These are phyloP conservation scores for Ochlodes sylvanus DNA, from an alignment of 2,888 invertebrate genomes.

Conservation along the genomic window DNA sequence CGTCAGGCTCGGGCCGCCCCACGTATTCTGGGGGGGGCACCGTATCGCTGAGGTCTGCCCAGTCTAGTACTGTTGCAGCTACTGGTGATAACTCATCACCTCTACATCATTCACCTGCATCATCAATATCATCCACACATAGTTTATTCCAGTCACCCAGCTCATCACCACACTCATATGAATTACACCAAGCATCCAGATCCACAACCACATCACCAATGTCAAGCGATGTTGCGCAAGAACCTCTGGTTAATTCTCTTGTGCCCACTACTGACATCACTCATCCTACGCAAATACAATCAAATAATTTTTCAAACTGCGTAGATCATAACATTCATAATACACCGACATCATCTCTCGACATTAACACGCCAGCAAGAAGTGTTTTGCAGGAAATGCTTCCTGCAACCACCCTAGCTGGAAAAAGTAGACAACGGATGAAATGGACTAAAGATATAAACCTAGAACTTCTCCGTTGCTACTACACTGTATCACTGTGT, in stretches of 20 bases:
- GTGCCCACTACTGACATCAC: conserved; percentile 18
- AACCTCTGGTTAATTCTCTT: conserved; percentile 3
- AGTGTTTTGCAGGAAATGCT: conserved; percentile 33
- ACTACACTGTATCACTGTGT: conserved; percentile 25
- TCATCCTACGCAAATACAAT: background rate
- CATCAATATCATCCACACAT: background rate
- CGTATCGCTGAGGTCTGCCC: conserved; percentile 24
- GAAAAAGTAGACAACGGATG: conserved; percentile 40
- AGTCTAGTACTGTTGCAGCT: conserved; percentile 23
- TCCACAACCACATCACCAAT: conserved; percentile 1
- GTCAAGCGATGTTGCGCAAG: conserved; percentile 16
- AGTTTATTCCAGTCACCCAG: conserved; percentile 1
- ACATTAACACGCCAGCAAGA: conserved; percentile 23
- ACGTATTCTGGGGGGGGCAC: conserved; percentile 31
- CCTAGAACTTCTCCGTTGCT: conserved; percentile 36
- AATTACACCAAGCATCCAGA: background rate
- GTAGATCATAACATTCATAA: conserved; percentile 3
- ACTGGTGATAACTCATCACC: background rate
- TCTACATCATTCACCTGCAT: background rate
- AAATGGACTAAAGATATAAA: conserved; percentile 38
- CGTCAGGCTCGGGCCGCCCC: conserved; percentile 7
- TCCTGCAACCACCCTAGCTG: conserved; percentile 38
- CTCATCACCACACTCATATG: conserved; percentile 4
- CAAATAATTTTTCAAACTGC: background rate
- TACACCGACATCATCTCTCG: too few species aligned